Base-by-base conservation (phyloP, 2,113 vertebrate genomes). In the Syngnathus scovelli region DNA sequence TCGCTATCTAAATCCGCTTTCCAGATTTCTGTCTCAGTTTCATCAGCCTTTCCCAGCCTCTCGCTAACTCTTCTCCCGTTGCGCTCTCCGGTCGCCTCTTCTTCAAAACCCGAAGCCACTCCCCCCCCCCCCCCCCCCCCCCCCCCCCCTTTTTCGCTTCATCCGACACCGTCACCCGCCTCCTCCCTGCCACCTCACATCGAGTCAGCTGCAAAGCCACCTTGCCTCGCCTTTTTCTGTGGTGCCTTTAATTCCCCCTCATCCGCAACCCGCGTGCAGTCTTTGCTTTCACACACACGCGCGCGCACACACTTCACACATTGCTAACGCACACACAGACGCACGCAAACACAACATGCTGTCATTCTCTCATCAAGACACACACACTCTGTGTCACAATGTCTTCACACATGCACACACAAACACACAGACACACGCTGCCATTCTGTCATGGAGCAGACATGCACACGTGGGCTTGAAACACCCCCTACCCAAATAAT, bases 21-120 rank as follows among this genome's bases (percentile, higher is more conserved):
- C 85, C 51, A 59, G 76, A 85, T 85, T 86, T 84, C 72, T 74
- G 78, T 70, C 77, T 73, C 71, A 74, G 39, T 87, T 85, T 87
- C 85, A 27, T 88, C 86, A 85, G 72, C 81, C 61, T 77, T 43
- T 64, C 61, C n/a, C 43, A 65, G 44, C 46, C 19, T 64, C 49
- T 70, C 62, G 23, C 61, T 64, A 60, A 33, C 61, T 60, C 46
- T 62, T 70, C 75, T 79, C 77, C 71, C 75, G 76, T 81, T 77
- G 75, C 74, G 4, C 73, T 72, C 68, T 63, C 37, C 16, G 36
- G 68, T 75, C 68, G 60, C 69, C n/a, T 78, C 71, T 74, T 73
- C 72, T 82, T 74, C 63, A 66, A 76, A 70, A 73, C 6, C 6
- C 15, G 15, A 33, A 33, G 12, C 27, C 27, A 59, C n/a, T 36